These are phyloP conservation scores for Ferrisia virgata DNA, from an alignment of 2,888 invertebrate genomes.

Conservation along the genomic window DNA sequence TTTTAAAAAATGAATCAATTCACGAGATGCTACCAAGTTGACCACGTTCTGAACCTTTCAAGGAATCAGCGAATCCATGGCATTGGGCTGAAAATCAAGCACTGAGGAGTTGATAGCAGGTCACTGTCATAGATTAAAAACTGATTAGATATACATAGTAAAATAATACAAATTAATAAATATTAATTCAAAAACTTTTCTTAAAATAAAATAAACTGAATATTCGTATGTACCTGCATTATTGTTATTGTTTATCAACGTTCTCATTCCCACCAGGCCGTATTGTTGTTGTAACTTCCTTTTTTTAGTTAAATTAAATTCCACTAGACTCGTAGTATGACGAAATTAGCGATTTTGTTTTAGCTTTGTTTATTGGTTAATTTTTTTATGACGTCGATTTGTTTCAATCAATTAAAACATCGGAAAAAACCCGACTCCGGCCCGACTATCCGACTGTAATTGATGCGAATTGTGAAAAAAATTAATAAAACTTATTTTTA, in stretches of 20 bases:
- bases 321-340: not conserved
- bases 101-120: not conserved
- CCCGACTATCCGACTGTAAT: not conserved
- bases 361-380: no score
- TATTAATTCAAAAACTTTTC: not conserved
- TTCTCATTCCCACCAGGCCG: not conserved
- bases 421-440: not conserved
- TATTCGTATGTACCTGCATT: not conserved
- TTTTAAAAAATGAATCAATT: not conserved
- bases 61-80: not conserved
- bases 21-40: not conserved
- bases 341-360: not conserved
- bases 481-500: not conserved
- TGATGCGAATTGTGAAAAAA: not conserved
- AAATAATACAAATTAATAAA: not conserved
- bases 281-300: not conserved
- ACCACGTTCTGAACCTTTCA: not conserved
- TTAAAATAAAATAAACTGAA: not conserved
- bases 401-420: not conserved
- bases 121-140: not conserved
- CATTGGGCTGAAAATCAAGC: not conserved
- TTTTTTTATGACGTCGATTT: not conserved
- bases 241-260: conserved; percentile 6
- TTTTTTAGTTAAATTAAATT: not conserved
- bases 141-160: not conserved